Evolutionary conservation across 2,888 invertebrate genomes (phyloP), one percentile per base, ranked within the genome.

Genomic region (Vanessa cardui): DNA sequence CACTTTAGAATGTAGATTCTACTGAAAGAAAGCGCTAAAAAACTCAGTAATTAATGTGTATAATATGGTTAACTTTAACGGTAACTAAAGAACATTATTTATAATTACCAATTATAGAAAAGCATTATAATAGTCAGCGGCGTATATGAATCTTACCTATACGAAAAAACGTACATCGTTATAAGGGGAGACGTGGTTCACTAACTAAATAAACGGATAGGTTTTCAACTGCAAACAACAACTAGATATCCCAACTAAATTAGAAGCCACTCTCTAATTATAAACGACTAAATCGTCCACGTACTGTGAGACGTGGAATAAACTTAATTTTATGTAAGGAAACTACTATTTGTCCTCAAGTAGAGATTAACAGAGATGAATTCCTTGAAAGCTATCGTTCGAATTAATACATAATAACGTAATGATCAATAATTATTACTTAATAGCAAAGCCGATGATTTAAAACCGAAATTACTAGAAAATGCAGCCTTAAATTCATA

Each of bases 221-320:
- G 71, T 39, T 39, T 56, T 69, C 69, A 12, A 66, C 71, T 72
- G 64, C 73, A 64, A 26, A 74, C 78, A 76, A 83, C 83, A 81
- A 83, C 80, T 76, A 83, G 82, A 82, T 82, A 80, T 76, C 76
- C 78, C 72, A 72, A 76, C 77, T 81, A 83, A 84, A 86, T 86
- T 84, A 85, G 83, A 84, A 80, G 78, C 81, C 76, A 78, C 77
- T 33, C 56, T 56, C 66, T 77, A 79, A 80, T 80, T 81, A 81
- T 56, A 56, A 56, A 18, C 20, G 39, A 56, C 20, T 39, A 39
- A 56, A 56, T 39, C 7, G 56, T 39, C 56, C 33, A 56, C 56
- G 56, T 56, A 56, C 18, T 18, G 20, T n/a, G 6, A n/a, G 31
- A 39, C 39, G 56, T 56, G 56, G 56, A 39, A 56, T 56, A 39